Percentiles rank a stretch among this genome's conserved stretches.
phyloP scores from a whole-genome alignment of 2,113 vertebrate genomes.

The Meleagris gallopavo region DNA sequence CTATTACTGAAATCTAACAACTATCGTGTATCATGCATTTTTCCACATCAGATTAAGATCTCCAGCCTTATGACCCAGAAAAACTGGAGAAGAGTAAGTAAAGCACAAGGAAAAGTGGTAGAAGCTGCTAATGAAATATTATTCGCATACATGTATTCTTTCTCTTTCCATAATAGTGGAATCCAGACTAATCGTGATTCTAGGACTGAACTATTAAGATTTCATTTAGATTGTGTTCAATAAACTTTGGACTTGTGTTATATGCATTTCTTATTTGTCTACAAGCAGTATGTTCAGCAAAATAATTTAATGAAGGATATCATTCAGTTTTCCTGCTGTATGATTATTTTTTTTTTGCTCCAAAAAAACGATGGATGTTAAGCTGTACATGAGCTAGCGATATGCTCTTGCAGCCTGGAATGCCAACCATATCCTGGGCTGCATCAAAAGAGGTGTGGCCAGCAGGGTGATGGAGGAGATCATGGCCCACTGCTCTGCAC shows the following conservation, averaged over 20 bases:
- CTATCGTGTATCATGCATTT: background rate
- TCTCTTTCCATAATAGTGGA: background rate
- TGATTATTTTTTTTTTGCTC: background rate
- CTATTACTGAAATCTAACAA: background rate
- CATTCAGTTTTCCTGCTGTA: background rate
- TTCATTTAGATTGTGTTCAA: background rate
- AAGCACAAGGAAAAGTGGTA: background rate
- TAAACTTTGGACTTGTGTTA: background rate
- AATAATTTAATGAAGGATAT: background rate
- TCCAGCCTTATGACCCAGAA: background rate
- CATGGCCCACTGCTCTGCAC: too few species aligned
- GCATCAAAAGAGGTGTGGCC: too few species aligned
- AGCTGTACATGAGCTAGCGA: too few species aligned
- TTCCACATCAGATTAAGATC: background rate
- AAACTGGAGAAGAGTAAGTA: background rate
- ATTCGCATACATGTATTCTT: background rate
- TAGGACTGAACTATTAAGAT: background rate
- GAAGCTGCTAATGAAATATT: background rate
- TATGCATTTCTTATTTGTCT: background rate
- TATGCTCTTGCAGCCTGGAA: too few species aligned
- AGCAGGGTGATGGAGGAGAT: too few species aligned
- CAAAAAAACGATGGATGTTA: background rate
- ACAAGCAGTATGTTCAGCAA: background rate
- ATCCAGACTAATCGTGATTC: background rate
- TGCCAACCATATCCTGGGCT: too few species aligned